Base-by-base conservation (phyloP, 2,113 vertebrate species). In the Myocastor coypus region DNA sequence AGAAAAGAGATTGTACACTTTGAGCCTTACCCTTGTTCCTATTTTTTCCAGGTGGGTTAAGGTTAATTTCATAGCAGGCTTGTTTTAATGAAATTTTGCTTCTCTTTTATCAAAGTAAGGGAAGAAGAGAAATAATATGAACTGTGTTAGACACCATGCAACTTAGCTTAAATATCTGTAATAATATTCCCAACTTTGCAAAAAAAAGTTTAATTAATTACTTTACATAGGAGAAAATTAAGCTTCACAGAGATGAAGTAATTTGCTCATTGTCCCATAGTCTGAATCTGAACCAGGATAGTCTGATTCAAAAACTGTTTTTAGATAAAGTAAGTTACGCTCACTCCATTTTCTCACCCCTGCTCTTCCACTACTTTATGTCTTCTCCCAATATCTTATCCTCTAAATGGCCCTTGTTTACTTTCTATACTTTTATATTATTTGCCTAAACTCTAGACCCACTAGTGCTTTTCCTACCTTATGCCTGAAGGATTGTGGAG, bases 21-120 rank as follows among this genome's bases (percentile, higher is more conserved):
- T 40, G 71, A 34, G 81, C 37, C 30, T 73, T 73, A 34, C 50
- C 8, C 34, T 68, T 42, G 7, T 4, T 46, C 66, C 42, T 91
- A 30, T 30, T 80, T 55, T 68, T 89, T 95, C 59, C 50, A 46
- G 73, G 34, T 34, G 28, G 19, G 34, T 52, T 68, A 37, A 66
- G 34, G 64, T 55, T 94, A 75, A 89, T 82, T 84, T 92, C 89
- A 94, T 28, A 81, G 81, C 37, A 75, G 37, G 37, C 34, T 68
- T 68, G 40, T 88, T 81, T 40, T 37, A 92, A 63, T 85, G 73
- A 82, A 75, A 69, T 37, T 32, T 52, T 37, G 50, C 57, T 95
- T 95, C 46, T 91, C 30, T 40, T 84, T 89, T 34, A 82, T 69
- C 63, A 92, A 75, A 11, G 9, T 19, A 93, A 59, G 16, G 26